These are phyloP conservation scores for Endotricha flammealis DNA, from an alignment of 2,888 invertebrate genomes.

Conservation along the genomic window DNA sequence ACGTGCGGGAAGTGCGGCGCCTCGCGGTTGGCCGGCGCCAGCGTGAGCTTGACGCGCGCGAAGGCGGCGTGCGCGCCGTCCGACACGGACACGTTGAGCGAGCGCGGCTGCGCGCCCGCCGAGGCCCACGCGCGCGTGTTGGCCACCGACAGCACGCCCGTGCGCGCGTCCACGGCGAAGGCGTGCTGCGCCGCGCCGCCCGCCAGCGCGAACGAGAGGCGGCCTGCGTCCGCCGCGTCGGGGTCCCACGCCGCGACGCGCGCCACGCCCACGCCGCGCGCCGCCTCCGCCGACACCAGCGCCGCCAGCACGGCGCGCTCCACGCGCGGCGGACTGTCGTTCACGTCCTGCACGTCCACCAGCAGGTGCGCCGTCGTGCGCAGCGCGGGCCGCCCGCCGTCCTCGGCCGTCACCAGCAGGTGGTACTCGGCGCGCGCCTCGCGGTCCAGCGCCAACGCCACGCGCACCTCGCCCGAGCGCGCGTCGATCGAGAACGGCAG, in stretches of 20 bases:
- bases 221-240: conserved; percentile 86
- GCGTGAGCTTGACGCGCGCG: conserved; percentile 87
- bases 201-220: conserved; percentile 88
- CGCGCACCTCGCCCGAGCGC: conserved; percentile 85
- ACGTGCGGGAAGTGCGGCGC: conserved; percentile 88
- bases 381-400: conserved; percentile 90
- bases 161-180: conserved; percentile 43
- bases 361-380: conserved; percentile 89
- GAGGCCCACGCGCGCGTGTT: conserved; percentile 76
- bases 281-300: conserved; percentile 87
- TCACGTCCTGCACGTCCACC: conserved; percentile 91
- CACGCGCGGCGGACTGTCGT: conserved; percentile 93
- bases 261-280: conserved; percentile 91
- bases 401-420: conserved; percentile 88
- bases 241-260: conserved; percentile 93
- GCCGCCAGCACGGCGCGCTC: conserved; percentile 89
- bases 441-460: conserved; percentile 89
- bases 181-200: conserved; percentile 37
- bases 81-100: conserved; percentile 94
- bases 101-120: conserved; percentile 79
- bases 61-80: conserved; percentile 97
- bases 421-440: conserved; percentile 86
- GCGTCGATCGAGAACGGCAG: conserved; percentile 85
- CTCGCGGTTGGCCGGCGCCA: conserved; percentile 87
- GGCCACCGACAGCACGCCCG: conserved; percentile 49